Percentiles rank a stretch among this genome's conserved stretches.
These are phyloP conservation scores for Brenthis ino DNA, from an alignment of 2,888 invertebrate species.

Conservation along the genomic window DNA sequence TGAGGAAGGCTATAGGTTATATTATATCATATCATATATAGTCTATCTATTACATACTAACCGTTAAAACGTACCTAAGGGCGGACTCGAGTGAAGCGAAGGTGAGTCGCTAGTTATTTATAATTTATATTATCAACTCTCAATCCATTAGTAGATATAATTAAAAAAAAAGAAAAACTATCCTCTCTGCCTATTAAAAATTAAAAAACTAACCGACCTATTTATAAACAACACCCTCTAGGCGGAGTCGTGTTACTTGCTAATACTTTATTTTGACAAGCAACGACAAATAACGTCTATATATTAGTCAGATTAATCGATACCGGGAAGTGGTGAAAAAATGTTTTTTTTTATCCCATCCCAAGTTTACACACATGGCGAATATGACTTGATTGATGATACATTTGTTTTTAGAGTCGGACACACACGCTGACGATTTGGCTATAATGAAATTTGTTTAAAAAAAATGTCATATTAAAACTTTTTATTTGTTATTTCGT, in stretches of 20 bases:
- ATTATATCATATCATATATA: too few species aligned
- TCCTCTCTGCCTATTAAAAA: background rate
- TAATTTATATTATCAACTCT: too few species aligned
- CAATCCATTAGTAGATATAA: too few species aligned
- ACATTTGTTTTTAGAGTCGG: constrained; percentile 41
- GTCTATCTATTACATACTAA: too few species aligned
- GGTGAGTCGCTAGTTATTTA: too few species aligned
- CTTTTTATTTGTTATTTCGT: too few species aligned
- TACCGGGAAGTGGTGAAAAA: constrained; percentile 46
- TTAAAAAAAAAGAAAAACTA: too few species aligned
- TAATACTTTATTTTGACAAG: constrained; percentile 78
- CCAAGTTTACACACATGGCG: constrained; percentile 44
- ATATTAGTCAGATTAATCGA: constrained; percentile 52
- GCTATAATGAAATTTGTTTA: background rate
- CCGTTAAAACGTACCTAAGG: too few species aligned
- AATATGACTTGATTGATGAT: constrained; percentile 45
- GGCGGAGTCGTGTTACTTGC: constrained; percentile 70
- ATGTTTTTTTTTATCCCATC: constrained; percentile 26
- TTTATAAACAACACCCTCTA: constrained; percentile 53
- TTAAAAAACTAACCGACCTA: background rate
- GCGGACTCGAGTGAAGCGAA: too few species aligned
- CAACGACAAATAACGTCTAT: constrained; percentile 71
- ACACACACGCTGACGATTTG: constrained; percentile 8
- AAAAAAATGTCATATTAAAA: too few species aligned
- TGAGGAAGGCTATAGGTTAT: too few species aligned